Percentiles rank a stretch among this genome's conserved stretches.
Evolutionary conservation across 2,888 invertebrate genomes (phyloP).

Genomic region (Drosophila rellima): DNA sequence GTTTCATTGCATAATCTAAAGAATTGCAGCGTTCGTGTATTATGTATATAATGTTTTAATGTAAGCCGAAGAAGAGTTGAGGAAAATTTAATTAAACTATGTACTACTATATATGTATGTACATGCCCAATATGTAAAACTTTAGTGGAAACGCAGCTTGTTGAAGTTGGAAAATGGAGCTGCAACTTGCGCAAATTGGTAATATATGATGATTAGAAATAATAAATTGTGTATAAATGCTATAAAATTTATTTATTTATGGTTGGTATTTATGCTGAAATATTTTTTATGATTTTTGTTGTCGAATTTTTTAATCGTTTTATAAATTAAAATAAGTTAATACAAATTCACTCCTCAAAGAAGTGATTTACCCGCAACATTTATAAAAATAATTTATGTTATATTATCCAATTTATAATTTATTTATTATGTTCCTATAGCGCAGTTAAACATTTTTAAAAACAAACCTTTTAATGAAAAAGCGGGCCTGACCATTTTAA

Average conservation of each 20-base stretch:
- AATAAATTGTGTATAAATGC: conserved; percentile 73
- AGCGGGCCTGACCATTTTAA: neutral
- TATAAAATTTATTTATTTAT: conserved; percentile 23
- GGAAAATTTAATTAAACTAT: conserved; percentile 34
- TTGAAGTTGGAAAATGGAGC: conserved; percentile 47
- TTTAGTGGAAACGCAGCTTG: conserved; percentile 60
- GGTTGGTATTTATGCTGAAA: too few relatives aligned
- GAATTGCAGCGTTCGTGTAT: conserved; percentile 55
- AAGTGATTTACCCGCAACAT: too few relatives aligned
- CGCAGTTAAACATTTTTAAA: too few relatives aligned
- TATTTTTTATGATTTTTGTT: too few relatives aligned
- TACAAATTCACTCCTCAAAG: too few relatives aligned
- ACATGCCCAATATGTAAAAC: conserved; percentile 44
- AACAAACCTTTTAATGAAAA: too few relatives aligned
- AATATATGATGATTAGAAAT: conserved; percentile 56
- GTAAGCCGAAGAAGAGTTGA: conserved; percentile 49
- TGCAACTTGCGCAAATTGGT: conserved; percentile 52
- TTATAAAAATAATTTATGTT: too few relatives aligned
- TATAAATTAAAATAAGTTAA: too few relatives aligned
- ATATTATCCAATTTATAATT: too few relatives aligned
- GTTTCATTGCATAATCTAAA: conserved; percentile 48
- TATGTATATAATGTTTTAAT: conserved; percentile 74
- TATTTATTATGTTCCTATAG: too few relatives aligned
- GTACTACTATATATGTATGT: conserved; percentile 21
- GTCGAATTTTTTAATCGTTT: too few relatives aligned